Percentiles rank a stretch among this genome's conserved stretches.
Evolutionary conservation across 1,140 invertebrate genomes (phyloP).

Genomic region (Platorchestia sp.): DNA sequence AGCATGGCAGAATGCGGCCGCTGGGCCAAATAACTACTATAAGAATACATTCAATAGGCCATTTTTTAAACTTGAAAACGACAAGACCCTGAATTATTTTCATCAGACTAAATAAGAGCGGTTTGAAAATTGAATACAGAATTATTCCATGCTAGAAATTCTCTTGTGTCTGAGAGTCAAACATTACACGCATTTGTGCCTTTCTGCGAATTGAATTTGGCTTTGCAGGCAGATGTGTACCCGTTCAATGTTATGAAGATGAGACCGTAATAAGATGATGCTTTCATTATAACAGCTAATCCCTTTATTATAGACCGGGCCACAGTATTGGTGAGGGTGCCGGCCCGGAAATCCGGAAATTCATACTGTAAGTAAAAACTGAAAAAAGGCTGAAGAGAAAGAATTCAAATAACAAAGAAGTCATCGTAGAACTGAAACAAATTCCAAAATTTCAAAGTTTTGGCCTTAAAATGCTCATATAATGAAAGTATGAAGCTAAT

Average conservation of each 20-base stretch:
- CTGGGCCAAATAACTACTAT: too few relatives aligned
- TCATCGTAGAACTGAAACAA: background rate
- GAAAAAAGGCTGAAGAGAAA: background rate
- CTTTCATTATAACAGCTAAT: background rate
- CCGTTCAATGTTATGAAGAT: background rate
- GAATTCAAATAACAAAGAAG: background rate
- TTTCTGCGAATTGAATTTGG: constrained; percentile 8
- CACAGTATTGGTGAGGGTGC: background rate
- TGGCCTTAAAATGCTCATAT: background rate
- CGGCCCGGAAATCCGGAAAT: background rate
- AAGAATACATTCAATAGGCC: background rate
- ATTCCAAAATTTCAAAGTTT: background rate
- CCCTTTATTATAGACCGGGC: background rate
- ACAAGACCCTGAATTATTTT: background rate
- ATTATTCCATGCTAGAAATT: background rate
- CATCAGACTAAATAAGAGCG: background rate
- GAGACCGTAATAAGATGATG: background rate
- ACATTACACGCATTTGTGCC: background rate
- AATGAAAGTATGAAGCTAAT: background rate
- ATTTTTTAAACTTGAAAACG: background rate
- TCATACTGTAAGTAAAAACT: background rate
- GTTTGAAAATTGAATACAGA: background rate
- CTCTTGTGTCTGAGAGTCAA: background rate
- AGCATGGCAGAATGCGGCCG: too few relatives aligned
- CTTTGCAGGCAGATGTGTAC: background rate